Conservation (phyloP, 1,140 invertebrate genomes). For the Cydia strobilella region DNA sequence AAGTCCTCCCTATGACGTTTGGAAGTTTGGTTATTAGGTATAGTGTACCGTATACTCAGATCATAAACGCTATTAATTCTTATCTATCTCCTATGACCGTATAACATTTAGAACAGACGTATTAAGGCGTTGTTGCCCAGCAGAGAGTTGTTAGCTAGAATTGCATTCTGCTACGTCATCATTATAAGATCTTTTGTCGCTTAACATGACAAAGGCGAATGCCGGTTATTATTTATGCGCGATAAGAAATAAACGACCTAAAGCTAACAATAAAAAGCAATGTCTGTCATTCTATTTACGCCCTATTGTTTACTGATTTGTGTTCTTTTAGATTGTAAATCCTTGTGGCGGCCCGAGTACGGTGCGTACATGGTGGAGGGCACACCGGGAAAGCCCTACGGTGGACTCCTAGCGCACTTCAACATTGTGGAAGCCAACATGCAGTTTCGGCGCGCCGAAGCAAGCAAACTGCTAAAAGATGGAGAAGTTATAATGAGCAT, state of each 20-base stretch:
- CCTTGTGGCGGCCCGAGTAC: constrained; percentile 98
- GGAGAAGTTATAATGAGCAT: constrained; percentile 94
- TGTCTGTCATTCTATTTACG: too few species aligned
- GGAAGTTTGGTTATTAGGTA: too few species aligned
- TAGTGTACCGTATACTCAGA: too few species aligned
- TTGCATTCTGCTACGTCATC: background rate
- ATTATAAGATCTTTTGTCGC: background rate
- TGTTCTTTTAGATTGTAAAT: constrained; percentile 86
- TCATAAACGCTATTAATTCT: too few species aligned
- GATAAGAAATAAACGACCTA: background rate
- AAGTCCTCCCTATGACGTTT: too few species aligned
- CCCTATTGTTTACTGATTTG: background rate
- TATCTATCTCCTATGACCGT: too few species aligned
- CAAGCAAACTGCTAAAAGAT: constrained; percentile 86
- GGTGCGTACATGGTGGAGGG: constrained; percentile 99
- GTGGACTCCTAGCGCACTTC: constrained; percentile 96
- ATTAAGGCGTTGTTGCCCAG: background rate
- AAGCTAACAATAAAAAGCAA: background rate
- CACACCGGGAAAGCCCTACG: constrained; percentile 98
- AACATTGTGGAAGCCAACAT: constrained; percentile 99
- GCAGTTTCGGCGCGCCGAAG: constrained; percentile 93
- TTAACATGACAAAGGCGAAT: background rate
- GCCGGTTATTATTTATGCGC: background rate
- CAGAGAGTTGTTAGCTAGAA: background rate
- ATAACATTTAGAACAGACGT: too few species aligned